Base-by-base conservation (phyloP, 2,797 vertebrate species). In the Thaleichthys pacificus region DNA sequence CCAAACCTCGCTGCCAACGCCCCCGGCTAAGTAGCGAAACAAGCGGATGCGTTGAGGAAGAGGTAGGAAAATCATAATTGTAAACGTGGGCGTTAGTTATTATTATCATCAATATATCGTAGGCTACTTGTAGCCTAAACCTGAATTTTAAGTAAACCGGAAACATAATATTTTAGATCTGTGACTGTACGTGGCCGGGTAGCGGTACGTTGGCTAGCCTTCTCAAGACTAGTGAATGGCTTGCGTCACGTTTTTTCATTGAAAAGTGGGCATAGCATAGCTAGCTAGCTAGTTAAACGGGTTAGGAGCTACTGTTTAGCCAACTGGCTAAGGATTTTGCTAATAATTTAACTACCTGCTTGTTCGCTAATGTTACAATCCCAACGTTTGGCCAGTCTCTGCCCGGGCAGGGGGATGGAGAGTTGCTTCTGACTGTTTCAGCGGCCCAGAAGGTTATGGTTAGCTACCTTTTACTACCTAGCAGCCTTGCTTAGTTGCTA, bases 1-100 rank as follows among this genome's bases (percentile, higher is more conserved):
- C 56, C 58, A 74, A 38, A 70, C 68, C 84, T 77, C 89, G 82
- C 86, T 93, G 92, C 89, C 92, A 91, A 91, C 91, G 90, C 91
- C 42, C 42, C 91, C 91, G 91, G 89, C 86, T 80, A 80, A 87
- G 85, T 26, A 77, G 30, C 12, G 32, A 84, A 71, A 66, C 71
- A 79, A 72, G 51, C 51, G 51, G 12, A 72, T 2, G 80, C 83
- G 32, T 60, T 64, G 71, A 35, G 24, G 77, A 32, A 26, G 51
- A 24, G 87, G 89, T 91, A 85, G 62, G 88, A 75, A 71, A 19
- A 17, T 11, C 8, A 8, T 5, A 58, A 35, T 6, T 60, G 42
- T 69, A 56, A 17, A 56, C 51, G 17, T n/a, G 15, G 5, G 4
- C 14, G 4, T 1, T 3, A 26, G 1, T 38, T 0, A 17, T 3